phyloP scores from a whole-genome alignment of 2,888 invertebrate genomes.

The Drosophila setosimentum region DNA sequence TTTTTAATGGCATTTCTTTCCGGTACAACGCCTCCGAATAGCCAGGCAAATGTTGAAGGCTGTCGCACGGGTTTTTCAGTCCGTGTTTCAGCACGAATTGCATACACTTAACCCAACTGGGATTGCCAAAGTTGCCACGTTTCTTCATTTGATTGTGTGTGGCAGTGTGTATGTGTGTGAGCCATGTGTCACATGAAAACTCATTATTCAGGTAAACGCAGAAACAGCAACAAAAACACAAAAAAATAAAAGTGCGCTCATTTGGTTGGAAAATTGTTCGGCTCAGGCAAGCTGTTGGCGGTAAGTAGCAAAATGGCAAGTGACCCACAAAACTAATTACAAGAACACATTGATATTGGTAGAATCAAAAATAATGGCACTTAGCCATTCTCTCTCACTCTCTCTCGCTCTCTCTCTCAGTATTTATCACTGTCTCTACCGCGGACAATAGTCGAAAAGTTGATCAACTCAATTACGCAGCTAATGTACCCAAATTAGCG shows the following conservation, averaged over 20 bases:
- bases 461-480: slow-evolving; percentile 67
- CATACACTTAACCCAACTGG: slow-evolving; percentile 56
- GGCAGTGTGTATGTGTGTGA: slow-evolving; percentile 23
- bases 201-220: slow-evolving; percentile 77
- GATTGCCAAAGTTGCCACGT: slow-evolving; percentile 35
- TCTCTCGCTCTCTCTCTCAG: neutral
- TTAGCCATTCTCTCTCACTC: slow-evolving; percentile 16
- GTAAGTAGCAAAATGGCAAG: slow-evolving; percentile 39
- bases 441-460: slow-evolving; percentile 37
- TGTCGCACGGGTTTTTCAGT: slow-evolving; percentile 40
- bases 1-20: slow-evolving; percentile 79
- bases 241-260: slow-evolving; percentile 64
- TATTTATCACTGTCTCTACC: neutral
- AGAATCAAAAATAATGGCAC: slow-evolving; percentile 67
- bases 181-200: slow-evolving; percentile 50
- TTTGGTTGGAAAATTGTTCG: slow-evolving; percentile 59
- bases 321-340: slow-evolving; percentile 57
- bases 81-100: slow-evolving; percentile 41
- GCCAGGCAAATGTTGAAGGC: slow-evolving; percentile 65
- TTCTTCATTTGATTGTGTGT: slow-evolving; percentile 12
- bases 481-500: slow-evolving; percentile 64
- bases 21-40: slow-evolving; percentile 77
- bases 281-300: slow-evolving; percentile 27
- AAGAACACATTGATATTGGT: slow-evolving; percentile 53
- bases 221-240: neutral